phyloP scores from a whole-genome alignment of 2,113 vertebrate genomes.

The Tretioscincus oriximinensis region DNA sequence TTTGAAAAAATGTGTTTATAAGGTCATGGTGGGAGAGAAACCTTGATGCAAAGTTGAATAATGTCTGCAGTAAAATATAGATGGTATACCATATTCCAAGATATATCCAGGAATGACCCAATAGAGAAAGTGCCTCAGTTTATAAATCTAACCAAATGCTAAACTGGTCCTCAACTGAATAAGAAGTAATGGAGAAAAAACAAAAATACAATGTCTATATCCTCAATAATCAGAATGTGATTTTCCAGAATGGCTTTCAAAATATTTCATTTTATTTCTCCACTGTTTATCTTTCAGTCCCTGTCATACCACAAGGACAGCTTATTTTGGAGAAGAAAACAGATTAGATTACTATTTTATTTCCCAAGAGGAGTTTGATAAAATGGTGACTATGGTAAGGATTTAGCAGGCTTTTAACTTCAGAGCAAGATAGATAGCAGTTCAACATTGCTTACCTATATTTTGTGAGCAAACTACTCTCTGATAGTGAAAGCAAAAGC shows the following conservation, averaged over 20 bases:
- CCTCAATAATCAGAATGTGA: too few relatives aligned
- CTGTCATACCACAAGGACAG: constrained; percentile 87
- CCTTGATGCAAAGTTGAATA: too few relatives aligned
- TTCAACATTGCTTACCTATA: background rate
- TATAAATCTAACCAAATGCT: too few relatives aligned
- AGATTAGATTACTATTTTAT: constrained; percentile 89
- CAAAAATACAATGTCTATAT: too few relatives aligned
- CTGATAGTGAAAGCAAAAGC: background rate
- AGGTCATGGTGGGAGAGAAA: constrained; percentile 10
- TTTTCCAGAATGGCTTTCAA: background rate
- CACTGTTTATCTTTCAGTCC: constrained; percentile 71
- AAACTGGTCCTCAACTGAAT: too few relatives aligned
- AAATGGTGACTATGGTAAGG: constrained; percentile 79
- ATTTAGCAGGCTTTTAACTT: background rate
- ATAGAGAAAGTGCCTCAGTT: too few relatives aligned
- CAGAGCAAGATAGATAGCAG: background rate
- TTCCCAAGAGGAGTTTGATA: constrained; percentile 81
- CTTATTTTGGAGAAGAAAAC: constrained; percentile 87
- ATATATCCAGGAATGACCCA: too few relatives aligned
- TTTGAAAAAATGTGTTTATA: constrained; percentile 10
- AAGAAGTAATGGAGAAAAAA: too few relatives aligned
- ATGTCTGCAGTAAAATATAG: background rate
- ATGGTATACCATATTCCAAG: too few relatives aligned
- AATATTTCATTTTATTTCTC: constrained; percentile 20
- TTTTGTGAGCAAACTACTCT: background rate